A percentile compares a stretch with the other conserved stretches of the same genome.
Evolutionary conservation across 2,888 invertebrate genomes (phyloP).

Genomic region (Muschampia plurimacula): DNA sequence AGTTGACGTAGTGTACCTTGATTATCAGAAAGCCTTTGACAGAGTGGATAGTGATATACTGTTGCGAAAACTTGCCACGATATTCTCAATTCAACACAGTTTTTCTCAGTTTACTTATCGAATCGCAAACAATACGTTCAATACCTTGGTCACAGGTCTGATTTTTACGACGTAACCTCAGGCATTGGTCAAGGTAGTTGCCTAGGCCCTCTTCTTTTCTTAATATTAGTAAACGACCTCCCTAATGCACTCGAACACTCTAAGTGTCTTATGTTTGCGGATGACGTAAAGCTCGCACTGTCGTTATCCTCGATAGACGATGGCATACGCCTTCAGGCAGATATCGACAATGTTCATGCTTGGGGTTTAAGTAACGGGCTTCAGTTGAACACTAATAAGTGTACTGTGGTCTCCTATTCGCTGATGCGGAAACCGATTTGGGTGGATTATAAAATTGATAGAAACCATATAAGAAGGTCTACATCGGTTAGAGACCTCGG

Average conservation of each 20-base stretch:
- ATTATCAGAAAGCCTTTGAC: too few species aligned
- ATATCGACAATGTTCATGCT: not conserved
- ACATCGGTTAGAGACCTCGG: not conserved
- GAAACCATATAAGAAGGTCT: not conserved
- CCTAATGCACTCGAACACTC: not conserved
- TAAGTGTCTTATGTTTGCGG: not conserved
- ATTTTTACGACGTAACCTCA: not conserved
- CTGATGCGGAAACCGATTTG: not conserved
- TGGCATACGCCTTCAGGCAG: not conserved
- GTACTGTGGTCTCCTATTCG: not conserved
- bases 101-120: too few species aligned
- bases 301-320: not conserved
- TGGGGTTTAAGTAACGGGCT: not conserved
- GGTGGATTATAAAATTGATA: not conserved
- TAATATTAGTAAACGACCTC: not conserved
- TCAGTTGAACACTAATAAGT: not conserved
- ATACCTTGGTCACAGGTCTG: not conserved
- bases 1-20: too few species aligned
- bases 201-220: not conserved
- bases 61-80: too few species aligned
- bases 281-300: too few species aligned
- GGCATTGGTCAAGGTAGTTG: not conserved
- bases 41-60: too few species aligned
- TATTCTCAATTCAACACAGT: too few species aligned
- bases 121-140: not conserved